These are phyloP conservation scores for Diglossa cyanea DNA, from an alignment of 2,797 vertebrate genomes.

Conservation along the genomic window DNA sequence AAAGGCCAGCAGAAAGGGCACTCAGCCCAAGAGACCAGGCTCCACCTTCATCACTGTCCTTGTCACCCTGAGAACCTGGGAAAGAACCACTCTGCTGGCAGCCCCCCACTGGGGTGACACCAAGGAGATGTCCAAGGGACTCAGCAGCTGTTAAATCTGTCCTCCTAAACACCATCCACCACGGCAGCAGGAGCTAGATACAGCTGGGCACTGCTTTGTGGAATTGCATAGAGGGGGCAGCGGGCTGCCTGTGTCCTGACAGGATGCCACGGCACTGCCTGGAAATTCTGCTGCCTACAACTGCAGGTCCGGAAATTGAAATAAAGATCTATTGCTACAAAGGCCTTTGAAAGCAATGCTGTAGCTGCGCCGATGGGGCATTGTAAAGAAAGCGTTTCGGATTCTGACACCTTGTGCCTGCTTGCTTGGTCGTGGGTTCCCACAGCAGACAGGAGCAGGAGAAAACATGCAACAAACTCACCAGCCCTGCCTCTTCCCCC, in stretches of 20 bases:
- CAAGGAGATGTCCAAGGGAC: not conserved
- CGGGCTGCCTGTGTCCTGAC: not conserved
- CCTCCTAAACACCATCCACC: not conserved
- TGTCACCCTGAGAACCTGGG: not conserved
- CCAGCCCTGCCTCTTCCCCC: not conserved
- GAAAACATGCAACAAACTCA: not conserved
- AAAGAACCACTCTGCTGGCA: not conserved
- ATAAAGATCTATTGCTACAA: constrained; percentile 11
- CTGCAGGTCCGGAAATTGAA: not conserved
- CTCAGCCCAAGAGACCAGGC: not conserved
- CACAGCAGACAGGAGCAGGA: not conserved
- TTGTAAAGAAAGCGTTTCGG: not conserved
- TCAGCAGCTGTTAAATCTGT: not conserved
- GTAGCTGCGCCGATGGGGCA: rapidly evolving
- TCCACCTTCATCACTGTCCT: not conserved
- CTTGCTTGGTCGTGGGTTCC: not conserved
- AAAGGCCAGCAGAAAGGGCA: not conserved
- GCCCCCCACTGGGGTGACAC: rapidly evolving
- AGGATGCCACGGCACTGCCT: not conserved
- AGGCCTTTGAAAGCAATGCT: not conserved
- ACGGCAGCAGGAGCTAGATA: rapidly evolving
- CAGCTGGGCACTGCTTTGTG: not conserved
- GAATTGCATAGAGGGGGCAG: constrained; percentile 37
- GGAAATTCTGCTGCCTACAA: not conserved
- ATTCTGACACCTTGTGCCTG: not conserved